Conservation (phyloP, 2,113 vertebrate genomes). For the Podarcis raffonei region DNA sequence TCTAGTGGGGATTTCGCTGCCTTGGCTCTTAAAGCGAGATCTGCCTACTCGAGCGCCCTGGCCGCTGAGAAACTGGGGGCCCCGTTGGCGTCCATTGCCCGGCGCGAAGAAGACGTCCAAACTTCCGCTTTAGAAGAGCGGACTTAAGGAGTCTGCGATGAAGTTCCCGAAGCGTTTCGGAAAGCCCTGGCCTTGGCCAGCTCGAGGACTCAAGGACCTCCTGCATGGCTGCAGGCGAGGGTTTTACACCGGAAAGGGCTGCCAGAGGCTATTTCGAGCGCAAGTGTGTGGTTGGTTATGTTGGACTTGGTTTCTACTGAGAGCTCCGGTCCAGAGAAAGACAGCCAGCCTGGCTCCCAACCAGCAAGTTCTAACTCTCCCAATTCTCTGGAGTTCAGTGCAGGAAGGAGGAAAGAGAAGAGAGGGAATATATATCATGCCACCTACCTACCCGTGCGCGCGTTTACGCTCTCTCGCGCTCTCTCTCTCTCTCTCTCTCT, state of each 20-base stretch:
- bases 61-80: no score
- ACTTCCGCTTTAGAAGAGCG: not conserved
- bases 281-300: conserved; percentile 4
- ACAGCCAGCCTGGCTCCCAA: conserved; percentile 23
- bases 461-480: accelerated
- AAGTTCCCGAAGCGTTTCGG: conserved; percentile 9
- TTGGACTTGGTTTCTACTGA: conserved; percentile 34
- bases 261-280: conserved; percentile 43
- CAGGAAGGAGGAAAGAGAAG: not conserved
- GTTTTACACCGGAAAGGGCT: conserved; percentile 21
- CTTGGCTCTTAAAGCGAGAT: not conserved
- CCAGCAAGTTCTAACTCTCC: conserved; percentile 8
- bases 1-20: not conserved
- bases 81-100: not conserved
- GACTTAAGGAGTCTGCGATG: no score
- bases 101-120: not conserved
- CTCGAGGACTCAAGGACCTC: conserved; percentile 22
- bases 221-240: conserved; percentile 21
- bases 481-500: no score
- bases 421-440: not conserved
- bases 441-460: not conserved
- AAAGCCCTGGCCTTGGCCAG: conserved; percentile 14
- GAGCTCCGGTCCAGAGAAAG: conserved; percentile 19
- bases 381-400: not conserved
- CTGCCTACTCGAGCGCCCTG: not conserved